Evolutionary conservation across 2,113 vertebrate genomes (phyloP), one percentile per base, ranked within the genome.

Genomic region (pig (Sus scrofa)): DNA sequence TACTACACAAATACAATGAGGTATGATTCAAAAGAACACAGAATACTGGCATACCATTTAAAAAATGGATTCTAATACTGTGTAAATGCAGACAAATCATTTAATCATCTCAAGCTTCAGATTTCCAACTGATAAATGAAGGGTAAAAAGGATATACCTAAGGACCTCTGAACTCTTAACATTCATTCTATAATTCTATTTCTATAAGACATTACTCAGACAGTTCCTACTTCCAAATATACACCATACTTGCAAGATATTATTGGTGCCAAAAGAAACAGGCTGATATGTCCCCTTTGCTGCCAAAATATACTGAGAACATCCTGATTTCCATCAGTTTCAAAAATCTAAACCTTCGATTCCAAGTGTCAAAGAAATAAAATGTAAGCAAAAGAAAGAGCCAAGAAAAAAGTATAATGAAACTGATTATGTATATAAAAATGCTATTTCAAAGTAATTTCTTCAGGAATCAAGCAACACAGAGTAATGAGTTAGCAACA

Each of bases 361-460:
- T 96, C 20, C 65, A 97, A 94, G 81, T 86, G 86, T 96, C 93
- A 96, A 82, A 94, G 50, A 97, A 96, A 93, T 86, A 96, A 94
- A 96, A 91, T 78, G 18, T 78, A 95, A 91, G 85, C 62, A 92
- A 93, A 81, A 26, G 5, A 78, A 92, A 92, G 89, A 91, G 12
- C 44, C 63, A 86, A 70, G 94, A 83, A 94, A 56, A 96, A 95
- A 96, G 50, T 10, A 95, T 34, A 95, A 81, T 74, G 50, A 58
- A 74, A 75, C 54, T 96, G 70, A 78, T 65, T 34, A 79, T 37
- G 22, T 12, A 39, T 52, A 88, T 63, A 89, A 67, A 96, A 95
- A 93, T 86, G n/a, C 39, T 71, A 84, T 62, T 81, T 91, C 71
- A 95, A 91, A 95, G 89, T 71, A 77, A 90, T 86, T 93, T 91